A percentile compares a stretch with the other conserved stretches of the same genome.
Evolutionary conservation across 64 coral and sea anemone species (phyloP).

Genomic region (Montipora sp.): DNA sequence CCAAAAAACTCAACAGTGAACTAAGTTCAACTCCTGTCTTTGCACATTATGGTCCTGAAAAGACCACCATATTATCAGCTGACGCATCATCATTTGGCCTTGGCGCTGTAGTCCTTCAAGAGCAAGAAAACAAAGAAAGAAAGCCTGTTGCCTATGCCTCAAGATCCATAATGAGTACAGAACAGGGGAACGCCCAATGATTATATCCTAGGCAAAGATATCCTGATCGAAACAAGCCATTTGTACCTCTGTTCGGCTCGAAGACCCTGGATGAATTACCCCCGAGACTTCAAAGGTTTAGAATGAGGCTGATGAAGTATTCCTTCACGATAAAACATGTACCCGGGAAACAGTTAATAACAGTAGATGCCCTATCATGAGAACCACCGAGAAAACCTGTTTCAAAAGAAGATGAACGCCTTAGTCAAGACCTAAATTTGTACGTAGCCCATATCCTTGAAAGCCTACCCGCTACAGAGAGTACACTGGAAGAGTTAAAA

Average conservation of each 20-base stretch:
- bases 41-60: not conserved
- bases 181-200: not conserved
- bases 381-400: not conserved
- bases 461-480: slow-evolving; percentile 14
- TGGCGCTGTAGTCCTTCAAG: not conserved
- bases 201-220: slow-evolving; percentile 33
- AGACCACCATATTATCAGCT: not conserved
- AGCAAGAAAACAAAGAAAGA: not conserved
- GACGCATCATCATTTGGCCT: not conserved
- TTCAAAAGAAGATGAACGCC: slow-evolving; percentile 11
- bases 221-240: slow-evolving; percentile 27
- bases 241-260: not conserved
- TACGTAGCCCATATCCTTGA: not conserved
- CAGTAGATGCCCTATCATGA: slow-evolving; percentile 33
- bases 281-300: too few species aligned
- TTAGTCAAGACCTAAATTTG: slow-evolving; percentile 6
- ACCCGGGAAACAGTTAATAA: not conserved
- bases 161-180: not conserved
- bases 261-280: too few species aligned
- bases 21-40: not conserved
- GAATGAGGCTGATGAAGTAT: not conserved
- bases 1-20: not conserved
- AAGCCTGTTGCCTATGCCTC: not conserved
- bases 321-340: not conserved
- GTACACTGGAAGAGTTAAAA: slow-evolving; percentile 33